phyloP scores from a whole-genome alignment of 2,888 invertebrate genomes.

The Agrilus mali region DNA sequence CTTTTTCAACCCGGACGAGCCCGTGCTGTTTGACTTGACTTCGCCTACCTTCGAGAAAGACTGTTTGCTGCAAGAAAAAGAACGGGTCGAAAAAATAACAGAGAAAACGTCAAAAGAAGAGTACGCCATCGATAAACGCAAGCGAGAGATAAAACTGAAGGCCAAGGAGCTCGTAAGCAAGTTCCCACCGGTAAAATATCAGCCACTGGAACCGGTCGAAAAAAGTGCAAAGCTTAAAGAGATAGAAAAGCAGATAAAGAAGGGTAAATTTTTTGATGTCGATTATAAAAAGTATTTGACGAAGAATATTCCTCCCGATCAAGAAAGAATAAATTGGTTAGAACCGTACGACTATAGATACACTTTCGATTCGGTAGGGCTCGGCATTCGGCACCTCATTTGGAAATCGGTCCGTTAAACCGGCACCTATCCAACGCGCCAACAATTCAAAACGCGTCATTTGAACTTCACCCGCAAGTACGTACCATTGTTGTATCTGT shows the following conservation, averaged over 20 bases:
- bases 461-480: slow-evolving; percentile 19
- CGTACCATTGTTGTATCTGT: slow-evolving; percentile 14
- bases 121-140: slow-evolving; percentile 26
- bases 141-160: slow-evolving; percentile 25
- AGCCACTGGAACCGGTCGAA: slow-evolving; percentile 28
- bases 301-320: slow-evolving; percentile 16
- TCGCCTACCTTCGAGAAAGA: slow-evolving; percentile 28
- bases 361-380: slow-evolving; percentile 32
- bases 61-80: slow-evolving; percentile 28
- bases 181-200: slow-evolving; percentile 23
- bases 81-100: slow-evolving; percentile 27
- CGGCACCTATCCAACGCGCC: slow-evolving; percentile 17
- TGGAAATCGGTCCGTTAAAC: slow-evolving; percentile 30
- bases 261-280: slow-evolving; percentile 29
- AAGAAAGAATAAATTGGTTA: slow-evolving; percentile 21
- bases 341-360: slow-evolving; percentile 27
- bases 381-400: slow-evolving; percentile 27
- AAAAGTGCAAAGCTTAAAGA: slow-evolving; percentile 31
- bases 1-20: slow-evolving; percentile 12
- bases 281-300: slow-evolving; percentile 30
- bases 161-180: slow-evolving; percentile 23
- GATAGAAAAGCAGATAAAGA: slow-evolving; percentile 28
- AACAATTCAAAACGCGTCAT: slow-evolving; percentile 20
- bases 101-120: slow-evolving; percentile 30
- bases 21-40: slow-evolving; percentile 16